A percentile compares a stretch with the other conserved stretches of the same genome.
phyloP scores from a whole-genome alignment of 2,888 invertebrate genomes.

The Ichneumoninae sp. region DNA sequence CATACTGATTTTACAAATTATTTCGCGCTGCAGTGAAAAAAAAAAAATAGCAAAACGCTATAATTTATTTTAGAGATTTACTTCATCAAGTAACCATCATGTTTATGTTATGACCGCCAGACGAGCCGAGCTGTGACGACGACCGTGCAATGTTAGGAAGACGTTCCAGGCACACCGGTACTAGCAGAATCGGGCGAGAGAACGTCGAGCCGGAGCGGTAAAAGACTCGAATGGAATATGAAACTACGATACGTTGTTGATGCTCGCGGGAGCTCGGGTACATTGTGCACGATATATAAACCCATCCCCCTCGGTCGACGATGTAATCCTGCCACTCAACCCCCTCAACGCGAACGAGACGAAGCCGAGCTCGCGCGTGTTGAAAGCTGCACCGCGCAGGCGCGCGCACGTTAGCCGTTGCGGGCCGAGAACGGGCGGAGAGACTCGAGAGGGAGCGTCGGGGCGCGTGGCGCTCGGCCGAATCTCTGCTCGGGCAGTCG shows the following conservation, averaged over 20 bases:
- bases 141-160: background rate
- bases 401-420: constrained; percentile 57
- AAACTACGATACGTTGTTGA: constrained; percentile 74
- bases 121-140: background rate
- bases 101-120: background rate
- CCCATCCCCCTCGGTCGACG: constrained; percentile 61
- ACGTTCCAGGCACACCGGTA: background rate
- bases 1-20: no score
- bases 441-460: constrained; percentile 76
- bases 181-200: constrained; percentile 26
- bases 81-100: no score
- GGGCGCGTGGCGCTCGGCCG: constrained; percentile 81
- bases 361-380: constrained; percentile 60
- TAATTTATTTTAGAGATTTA: no score
- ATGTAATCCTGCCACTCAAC: constrained; percentile 74
- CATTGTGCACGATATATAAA: constrained; percentile 63
- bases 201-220: constrained; percentile 23
- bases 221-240: constrained; percentile 73
- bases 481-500: constrained; percentile 81
- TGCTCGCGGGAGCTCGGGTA: constrained; percentile 64
- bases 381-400: constrained; percentile 52
- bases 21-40: no score
- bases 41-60: no score
- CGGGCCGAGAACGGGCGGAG: constrained; percentile 70
- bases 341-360: constrained; percentile 61